phyloP scores from a whole-genome alignment of 2,113 vertebrate genomes.

The Pica pica region DNA sequence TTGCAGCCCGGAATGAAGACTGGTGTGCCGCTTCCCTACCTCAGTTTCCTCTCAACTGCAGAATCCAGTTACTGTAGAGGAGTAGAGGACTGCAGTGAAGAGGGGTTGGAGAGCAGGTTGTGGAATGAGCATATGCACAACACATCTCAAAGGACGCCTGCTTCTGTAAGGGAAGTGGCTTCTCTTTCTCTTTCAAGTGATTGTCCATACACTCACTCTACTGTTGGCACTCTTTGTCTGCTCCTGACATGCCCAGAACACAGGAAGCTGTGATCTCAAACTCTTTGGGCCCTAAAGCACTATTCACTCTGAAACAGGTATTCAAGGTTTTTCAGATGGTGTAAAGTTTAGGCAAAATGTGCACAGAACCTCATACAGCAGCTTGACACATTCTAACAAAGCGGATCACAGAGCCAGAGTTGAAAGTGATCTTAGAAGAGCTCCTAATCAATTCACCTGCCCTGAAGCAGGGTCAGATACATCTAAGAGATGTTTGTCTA shows the following conservation, averaged over 20 bases:
- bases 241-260: neutral
- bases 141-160: constrained; percentile 40
- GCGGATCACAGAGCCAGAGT: neutral
- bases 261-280: neutral
- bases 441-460: neutral
- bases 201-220: neutral
- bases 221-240: neutral
- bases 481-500: neutral
- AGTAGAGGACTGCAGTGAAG: constrained; percentile 63
- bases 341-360: neutral
- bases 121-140: constrained; percentile 56
- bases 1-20: constrained; percentile 13
- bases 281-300: neutral
- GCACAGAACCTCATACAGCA: neutral
- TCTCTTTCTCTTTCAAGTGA: constrained; percentile 11
- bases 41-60: constrained; percentile 56
- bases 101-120: constrained; percentile 46
- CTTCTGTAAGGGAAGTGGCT: constrained; percentile 46
- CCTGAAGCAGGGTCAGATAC: neutral
- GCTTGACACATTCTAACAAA: neutral
- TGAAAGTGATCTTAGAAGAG: neutral
- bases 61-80: constrained; percentile 61
- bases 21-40: constrained; percentile 40
- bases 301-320: neutral
- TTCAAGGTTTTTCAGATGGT: neutral